Conservation (phyloP, 2,797 vertebrate genomes). For the Hoplostethus atlanticus region DNA sequence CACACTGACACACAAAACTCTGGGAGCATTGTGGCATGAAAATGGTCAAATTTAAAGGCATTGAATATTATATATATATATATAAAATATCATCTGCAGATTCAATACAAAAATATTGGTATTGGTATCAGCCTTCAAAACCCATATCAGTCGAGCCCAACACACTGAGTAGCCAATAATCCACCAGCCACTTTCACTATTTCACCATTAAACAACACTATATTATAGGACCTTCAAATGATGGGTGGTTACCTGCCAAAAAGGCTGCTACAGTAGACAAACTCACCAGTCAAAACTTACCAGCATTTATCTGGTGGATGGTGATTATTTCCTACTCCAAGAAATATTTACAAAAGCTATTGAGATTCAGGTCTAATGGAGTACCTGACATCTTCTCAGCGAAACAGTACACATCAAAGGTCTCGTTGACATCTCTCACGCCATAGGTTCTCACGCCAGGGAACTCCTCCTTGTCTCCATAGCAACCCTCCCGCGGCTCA, state of each 20-base stretch:
- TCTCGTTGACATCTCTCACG: slow-evolving; percentile 93
- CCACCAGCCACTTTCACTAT: too few relatives aligned
- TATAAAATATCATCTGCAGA: too few relatives aligned
- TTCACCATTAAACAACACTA: neutral
- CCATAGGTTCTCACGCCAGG: slow-evolving; percentile 98
- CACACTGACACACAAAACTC: too few relatives aligned
- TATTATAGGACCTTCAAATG: neutral
- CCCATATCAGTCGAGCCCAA: too few relatives aligned
- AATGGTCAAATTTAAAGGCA: too few relatives aligned
- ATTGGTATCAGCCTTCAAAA: too few relatives aligned
- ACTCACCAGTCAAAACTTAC: neutral
- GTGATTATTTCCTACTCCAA: neutral
- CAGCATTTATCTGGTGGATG: neutral
- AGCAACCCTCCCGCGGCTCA: slow-evolving; percentile 93
- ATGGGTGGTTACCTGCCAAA: neutral
- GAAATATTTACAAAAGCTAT: neutral
- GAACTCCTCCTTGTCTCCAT: slow-evolving; percentile 94
- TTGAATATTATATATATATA: too few relatives aligned
- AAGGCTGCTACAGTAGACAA: neutral
- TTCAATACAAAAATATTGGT: too few relatives aligned
- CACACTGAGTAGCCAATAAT: too few relatives aligned
- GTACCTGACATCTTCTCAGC: slow-evolving; percentile 96
- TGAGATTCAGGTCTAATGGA: neutral
- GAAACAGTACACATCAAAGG: slow-evolving; percentile 98
- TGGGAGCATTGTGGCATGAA: too few relatives aligned